Conservation (phyloP, 2,888 invertebrate genomes). For the Limulus polyphemus region DNA sequence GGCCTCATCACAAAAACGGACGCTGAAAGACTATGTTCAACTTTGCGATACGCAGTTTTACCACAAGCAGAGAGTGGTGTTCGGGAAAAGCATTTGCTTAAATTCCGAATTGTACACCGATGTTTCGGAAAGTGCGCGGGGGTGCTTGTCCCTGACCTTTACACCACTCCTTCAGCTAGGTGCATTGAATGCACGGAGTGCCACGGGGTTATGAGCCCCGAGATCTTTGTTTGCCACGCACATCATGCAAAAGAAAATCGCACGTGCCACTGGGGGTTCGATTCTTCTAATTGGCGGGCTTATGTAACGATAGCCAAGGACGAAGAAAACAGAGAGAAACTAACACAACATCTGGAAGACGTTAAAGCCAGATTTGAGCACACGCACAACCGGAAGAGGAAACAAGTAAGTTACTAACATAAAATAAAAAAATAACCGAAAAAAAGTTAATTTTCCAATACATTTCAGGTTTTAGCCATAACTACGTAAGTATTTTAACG, state of each 20-base stretch:
- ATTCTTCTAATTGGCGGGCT: constrained; percentile 85
- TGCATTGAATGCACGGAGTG: constrained; percentile 61
- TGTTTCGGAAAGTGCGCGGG: constrained; percentile 94
- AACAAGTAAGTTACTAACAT: constrained; percentile 13
- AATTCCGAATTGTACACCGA: constrained; percentile 71
- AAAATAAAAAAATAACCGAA: no score
- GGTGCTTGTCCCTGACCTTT: constrained; percentile 67
- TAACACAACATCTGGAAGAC: constrained; percentile 30
- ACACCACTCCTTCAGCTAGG: constrained; percentile 54
- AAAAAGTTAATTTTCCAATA: no score
- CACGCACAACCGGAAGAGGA: constrained; percentile 16
- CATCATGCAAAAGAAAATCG: constrained; percentile 70
- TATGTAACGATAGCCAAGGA: constrained; percentile 77
- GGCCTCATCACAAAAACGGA: constrained; percentile 96
- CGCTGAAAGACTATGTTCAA: constrained; percentile 87
- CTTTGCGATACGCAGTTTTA: constrained; percentile 55
- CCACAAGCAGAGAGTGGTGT: constrained; percentile 30
- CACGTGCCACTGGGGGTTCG: constrained; percentile 98
- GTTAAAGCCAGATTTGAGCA: constrained; percentile 19
- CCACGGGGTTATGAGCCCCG: constrained; percentile 69
- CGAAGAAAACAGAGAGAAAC: constrained; percentile 58
- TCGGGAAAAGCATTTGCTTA: constrained; percentile 13
- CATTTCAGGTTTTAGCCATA: no score
- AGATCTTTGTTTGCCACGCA: constrained; percentile 66
- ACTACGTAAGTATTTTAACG: no score